A percentile compares a stretch with the other conserved stretches of the same genome.
Evolutionary conservation across 2,797 vertebrate genomes (phyloP).

Genomic region (Austrolebias charrua): DNA sequence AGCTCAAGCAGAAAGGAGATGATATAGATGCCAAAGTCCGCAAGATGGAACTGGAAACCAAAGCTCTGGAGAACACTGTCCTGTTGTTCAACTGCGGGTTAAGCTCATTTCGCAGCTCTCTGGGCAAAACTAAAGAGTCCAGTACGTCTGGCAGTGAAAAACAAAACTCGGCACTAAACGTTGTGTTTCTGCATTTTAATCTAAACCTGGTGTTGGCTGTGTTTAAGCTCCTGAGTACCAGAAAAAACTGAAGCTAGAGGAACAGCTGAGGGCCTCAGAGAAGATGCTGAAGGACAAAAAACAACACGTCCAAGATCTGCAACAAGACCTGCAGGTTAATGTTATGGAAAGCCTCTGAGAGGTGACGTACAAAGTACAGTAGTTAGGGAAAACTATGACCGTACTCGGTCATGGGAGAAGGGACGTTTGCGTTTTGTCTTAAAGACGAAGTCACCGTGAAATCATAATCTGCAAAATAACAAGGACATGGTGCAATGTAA

Average conservation of each 20-base stretch:
- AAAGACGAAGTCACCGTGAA: too few species aligned
- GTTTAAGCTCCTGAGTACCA: slow-evolving; percentile 84
- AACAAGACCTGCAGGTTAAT: slow-evolving; percentile 85
- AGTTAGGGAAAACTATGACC: too few species aligned
- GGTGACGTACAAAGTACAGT: too few species aligned
- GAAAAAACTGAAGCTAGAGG: slow-evolving; percentile 84
- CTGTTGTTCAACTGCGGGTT: slow-evolving; percentile 78
- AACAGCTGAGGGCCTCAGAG: slow-evolving; percentile 79
- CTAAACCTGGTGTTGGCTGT: background rate
- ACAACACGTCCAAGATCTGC: slow-evolving; percentile 82
- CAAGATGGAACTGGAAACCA: slow-evolving; percentile 87
- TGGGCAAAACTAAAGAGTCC: slow-evolving; percentile 81
- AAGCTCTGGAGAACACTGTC: slow-evolving; percentile 88
- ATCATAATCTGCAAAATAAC: too few species aligned
- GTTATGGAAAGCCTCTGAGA: too few species aligned
- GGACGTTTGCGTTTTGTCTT: too few species aligned
- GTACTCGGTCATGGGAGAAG: too few species aligned
- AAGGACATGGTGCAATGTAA: too few species aligned
- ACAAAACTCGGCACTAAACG: background rate
- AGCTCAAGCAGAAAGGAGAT: slow-evolving; percentile 85
- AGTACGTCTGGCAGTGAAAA: slow-evolving; percentile 74
- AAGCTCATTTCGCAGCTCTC: slow-evolving; percentile 83
- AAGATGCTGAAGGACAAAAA: slow-evolving; percentile 81
- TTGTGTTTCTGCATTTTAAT: background rate
- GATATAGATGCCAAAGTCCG: slow-evolving; percentile 83